phyloP scores from a whole-genome alignment of 2,797 vertebrate species.

The Channallabes apus region DNA sequence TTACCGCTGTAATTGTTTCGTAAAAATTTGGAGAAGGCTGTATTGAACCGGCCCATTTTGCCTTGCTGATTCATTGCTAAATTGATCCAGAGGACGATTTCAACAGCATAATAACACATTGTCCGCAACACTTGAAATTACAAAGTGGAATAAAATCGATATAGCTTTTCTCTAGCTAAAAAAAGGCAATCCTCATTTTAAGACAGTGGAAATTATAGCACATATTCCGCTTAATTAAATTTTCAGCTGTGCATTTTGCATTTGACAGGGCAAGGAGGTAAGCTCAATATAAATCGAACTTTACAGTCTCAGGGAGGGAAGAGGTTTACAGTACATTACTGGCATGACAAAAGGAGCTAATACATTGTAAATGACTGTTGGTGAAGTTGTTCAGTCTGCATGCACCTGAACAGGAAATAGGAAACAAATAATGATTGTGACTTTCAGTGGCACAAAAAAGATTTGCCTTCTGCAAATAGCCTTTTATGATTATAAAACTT shows the following conservation, averaged over 20 bases:
- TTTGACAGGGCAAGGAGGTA: constrained; percentile 47
- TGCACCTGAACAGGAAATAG: constrained; percentile 41
- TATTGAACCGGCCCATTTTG: constrained; percentile 48
- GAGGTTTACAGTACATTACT: constrained; percentile 65
- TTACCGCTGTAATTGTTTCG: constrained; percentile 45
- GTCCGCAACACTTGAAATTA: constrained; percentile 56
- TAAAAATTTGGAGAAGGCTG: constrained; percentile 27
- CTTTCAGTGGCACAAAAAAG: constrained; percentile 42
- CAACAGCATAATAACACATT: constrained; percentile 53
- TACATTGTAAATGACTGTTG: constrained; percentile 63
- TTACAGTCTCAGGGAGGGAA: constrained; percentile 26
- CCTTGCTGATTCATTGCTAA: constrained; percentile 54
- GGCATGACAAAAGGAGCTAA: constrained; percentile 63
- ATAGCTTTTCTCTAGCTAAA: constrained; percentile 35
- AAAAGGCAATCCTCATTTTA: constrained; percentile 22
- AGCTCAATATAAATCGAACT: constrained; percentile 50
- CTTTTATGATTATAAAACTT: constrained; percentile 58
- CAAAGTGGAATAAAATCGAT: constrained; percentile 57
- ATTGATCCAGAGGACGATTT: constrained; percentile 61
- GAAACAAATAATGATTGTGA: constrained; percentile 55
- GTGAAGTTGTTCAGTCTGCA: constrained; percentile 55
- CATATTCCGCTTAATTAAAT: constrained; percentile 66
- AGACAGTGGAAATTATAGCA: constrained; percentile 40
- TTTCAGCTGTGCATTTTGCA: constrained; percentile 59
- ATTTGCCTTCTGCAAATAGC: constrained; percentile 66